These are phyloP conservation scores for Malurus melanocephalus DNA, from an alignment of 2,113 vertebrate species.

Conservation along the genomic window DNA sequence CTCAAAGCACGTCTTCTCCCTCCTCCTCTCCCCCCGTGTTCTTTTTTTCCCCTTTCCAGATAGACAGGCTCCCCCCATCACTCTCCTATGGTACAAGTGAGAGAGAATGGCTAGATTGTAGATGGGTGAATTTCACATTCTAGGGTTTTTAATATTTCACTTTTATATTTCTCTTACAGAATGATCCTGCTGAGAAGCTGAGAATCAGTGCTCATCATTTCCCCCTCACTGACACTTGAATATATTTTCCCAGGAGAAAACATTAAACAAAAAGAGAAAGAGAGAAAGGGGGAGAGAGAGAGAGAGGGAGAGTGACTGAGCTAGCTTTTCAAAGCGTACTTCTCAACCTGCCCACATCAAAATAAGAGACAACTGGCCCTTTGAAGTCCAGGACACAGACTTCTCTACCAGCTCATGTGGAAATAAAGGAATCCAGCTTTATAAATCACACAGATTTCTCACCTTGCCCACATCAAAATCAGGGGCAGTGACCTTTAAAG, in stretches of 20 bases:
- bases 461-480: slow-evolving; percentile 52
- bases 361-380: slow-evolving; percentile 79
- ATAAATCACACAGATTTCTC: slow-evolving; percentile 52
- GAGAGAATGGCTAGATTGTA: slow-evolving; percentile 55
- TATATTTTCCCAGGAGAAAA: slow-evolving; percentile 78
- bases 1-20: slow-evolving; percentile 65
- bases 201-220: slow-evolving; percentile 71
- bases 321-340: slow-evolving; percentile 76
- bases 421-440: slow-evolving; percentile 47
- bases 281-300: slow-evolving; percentile 3
- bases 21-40: slow-evolving; percentile 45
- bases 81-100: slow-evolving; percentile 39
- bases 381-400: slow-evolving; percentile 76
- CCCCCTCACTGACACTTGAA: slow-evolving; percentile 73
- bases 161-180: slow-evolving; percentile 78
- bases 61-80: background rate
- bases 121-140: slow-evolving; percentile 72
- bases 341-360: slow-evolving; percentile 80
- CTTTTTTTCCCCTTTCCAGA: slow-evolving; percentile 17
- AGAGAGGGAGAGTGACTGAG: slow-evolving; percentile 42
- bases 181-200: slow-evolving; percentile 77
- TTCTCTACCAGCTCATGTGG: slow-evolving; percentile 65
- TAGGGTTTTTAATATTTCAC: slow-evolving; percentile 82
- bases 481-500: slow-evolving; percentile 22
- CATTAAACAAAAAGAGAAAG: slow-evolving; percentile 72